phyloP scores from a whole-genome alignment of 2,888 invertebrate genomes.

The Tinea semifulvella region DNA sequence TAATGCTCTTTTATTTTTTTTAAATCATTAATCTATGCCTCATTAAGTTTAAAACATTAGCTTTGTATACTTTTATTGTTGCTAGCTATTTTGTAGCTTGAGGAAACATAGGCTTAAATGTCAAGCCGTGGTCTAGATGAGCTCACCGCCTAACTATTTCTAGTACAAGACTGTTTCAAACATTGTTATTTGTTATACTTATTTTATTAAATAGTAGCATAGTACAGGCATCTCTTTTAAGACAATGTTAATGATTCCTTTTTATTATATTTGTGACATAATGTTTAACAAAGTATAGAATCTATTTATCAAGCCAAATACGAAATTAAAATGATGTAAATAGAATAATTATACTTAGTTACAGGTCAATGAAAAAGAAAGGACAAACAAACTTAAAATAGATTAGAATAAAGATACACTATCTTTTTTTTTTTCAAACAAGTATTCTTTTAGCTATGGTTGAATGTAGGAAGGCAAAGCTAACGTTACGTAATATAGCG shows the following conservation, averaged over 20 bases:
- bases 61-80: no score
- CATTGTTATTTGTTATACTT: background rate
- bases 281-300: background rate
- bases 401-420: no score
- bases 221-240: background rate
- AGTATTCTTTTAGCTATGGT: no score
- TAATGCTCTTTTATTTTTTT: no score
- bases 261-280: background rate
- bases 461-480: no score
- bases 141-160: background rate
- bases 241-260: conserved; percentile 2
- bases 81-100: no score
- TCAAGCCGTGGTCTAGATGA: no score
- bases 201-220: background rate
- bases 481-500: no score
- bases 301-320: background rate
- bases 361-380: conserved; percentile 5
- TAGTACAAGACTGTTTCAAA: background rate
- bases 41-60: no score
- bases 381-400: background rate
- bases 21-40: no score
- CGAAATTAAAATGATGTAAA: background rate
- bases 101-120: no score
- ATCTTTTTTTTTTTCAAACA: no score
- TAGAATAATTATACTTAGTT: background rate